Conservation (phyloP, 2,113 vertebrate genomes). For the Guaruba guarouba region DNA sequence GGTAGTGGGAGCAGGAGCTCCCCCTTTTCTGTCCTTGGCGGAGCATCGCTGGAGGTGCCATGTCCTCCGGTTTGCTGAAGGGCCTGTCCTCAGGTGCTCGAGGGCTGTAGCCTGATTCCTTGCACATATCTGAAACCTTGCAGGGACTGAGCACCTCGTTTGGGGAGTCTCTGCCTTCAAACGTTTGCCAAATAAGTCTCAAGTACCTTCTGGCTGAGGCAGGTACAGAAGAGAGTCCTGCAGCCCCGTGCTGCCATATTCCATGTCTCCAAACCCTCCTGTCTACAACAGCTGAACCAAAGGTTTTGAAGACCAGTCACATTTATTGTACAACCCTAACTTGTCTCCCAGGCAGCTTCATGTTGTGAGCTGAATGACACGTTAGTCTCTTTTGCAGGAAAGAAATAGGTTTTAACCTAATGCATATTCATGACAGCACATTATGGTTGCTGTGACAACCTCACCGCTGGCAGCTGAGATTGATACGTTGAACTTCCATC, state of each 20-base stretch:
- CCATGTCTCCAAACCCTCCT: neutral
- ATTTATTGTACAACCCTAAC: neutral
- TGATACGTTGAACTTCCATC: neutral
- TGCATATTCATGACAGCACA: slow-evolving; percentile 46
- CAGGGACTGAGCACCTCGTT: neutral
- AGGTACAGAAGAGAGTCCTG: neutral
- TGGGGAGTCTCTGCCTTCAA: neutral
- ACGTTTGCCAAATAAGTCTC: neutral
- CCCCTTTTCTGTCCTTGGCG: accelerated
- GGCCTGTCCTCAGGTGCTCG: neutral
- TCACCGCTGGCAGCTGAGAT: neutral
- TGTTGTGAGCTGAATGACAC: neutral
- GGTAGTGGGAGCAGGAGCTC: neutral
- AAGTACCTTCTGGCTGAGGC: neutral
- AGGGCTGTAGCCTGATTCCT: neutral
- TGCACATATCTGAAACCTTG: neutral
- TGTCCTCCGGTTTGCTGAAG: neutral
- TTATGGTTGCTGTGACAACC: slow-evolving; percentile 61
- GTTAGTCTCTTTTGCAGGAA: neutral
- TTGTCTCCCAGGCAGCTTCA: neutral
- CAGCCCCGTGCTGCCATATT: accelerated
- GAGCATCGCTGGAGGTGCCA: neutral
- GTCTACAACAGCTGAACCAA: neutral
- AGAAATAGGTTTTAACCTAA: neutral
- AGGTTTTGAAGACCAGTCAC: neutral